Evolutionary conservation across 1,140 invertebrate species (phyloP), one percentile per base, ranked within the genome.

Genomic region (Asbolus verrucosus): DNA sequence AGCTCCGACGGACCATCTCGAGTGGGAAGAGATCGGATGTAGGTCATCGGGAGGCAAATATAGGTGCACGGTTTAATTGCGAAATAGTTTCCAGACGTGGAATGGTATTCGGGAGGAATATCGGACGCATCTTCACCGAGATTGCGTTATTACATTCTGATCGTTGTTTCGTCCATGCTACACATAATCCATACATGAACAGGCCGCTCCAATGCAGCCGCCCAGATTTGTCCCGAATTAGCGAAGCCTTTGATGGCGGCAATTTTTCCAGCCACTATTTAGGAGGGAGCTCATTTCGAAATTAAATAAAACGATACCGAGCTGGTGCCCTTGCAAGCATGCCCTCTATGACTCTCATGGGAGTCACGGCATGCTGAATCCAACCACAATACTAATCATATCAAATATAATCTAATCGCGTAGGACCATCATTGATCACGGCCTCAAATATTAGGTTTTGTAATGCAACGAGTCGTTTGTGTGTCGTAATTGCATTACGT

Each of bases 141-240:
- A 54, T 54, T 24, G 21, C 46, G 14, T 39, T 63, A 63, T 63
- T 63, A 41, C 33, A 63, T 63, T 63, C 36, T 63, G 61, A 63
- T 63, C 61, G 61, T 63, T 19, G 31, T 39, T 38, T 63, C 33
- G 16, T 8, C n/a, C 19, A 13, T 63, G 33, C 14, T 24, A 63
- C 15, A 16, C 59, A 63, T 63, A 18, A 39, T 11, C 13, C 18
- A 19, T 9, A 41, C 27, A 30, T 24, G 31, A 63, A 6, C 14
- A 30, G 41, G 14, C 41, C 27, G 11, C 6, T n/a, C 5, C 2
- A 36, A n/a, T 11, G 33, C 6, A 36, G 6, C 11, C n/a, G n/a
- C n/a, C n/a, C n/a, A n/a, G n/a, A n/a, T n/a, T n/a, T n/a, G n/a
- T n/a, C n/a, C n/a, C n/a, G n/a, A n/a, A n/a, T n/a, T n/a, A n/a